These are phyloP conservation scores for Verasper variegatus DNA, from an alignment of 2,113 vertebrate species.

Conservation along the genomic window DNA sequence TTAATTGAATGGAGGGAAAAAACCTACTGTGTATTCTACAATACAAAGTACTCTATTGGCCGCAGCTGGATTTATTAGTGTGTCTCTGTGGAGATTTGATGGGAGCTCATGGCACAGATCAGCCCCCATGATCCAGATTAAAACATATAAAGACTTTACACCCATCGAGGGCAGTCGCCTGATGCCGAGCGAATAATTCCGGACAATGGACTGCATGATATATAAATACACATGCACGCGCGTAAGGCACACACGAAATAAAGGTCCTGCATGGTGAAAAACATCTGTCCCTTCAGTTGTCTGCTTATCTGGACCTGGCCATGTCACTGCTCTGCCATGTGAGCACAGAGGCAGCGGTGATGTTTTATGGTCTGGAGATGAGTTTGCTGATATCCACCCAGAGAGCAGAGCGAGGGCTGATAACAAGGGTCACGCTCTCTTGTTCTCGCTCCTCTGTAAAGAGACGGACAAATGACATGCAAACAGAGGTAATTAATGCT, in stretches of 20 bases:
- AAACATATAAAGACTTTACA: conserved; percentile 54
- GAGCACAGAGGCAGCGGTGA: conserved; percentile 57
- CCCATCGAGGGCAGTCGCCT: conserved; percentile 21
- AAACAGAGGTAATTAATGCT: conserved; percentile 43
- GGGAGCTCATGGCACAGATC: conserved; percentile 43
- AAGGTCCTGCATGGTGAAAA: conserved; percentile 43
- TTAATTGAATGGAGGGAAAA: background rate
- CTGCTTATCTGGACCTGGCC: conserved; percentile 79
- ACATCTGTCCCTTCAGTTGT: conserved; percentile 64
- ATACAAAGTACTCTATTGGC: conserved; percentile 20
- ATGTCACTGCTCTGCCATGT: conserved; percentile 58
- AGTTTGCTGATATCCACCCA: conserved; percentile 52
- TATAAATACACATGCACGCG: conserved; percentile 10
- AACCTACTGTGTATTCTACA: background rate
- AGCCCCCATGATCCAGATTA: conserved; percentile 69
- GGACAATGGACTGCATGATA: conserved; percentile 10
- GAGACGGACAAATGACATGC: conserved; percentile 64
- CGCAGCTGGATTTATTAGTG: conserved; percentile 35
- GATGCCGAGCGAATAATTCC: conserved; percentile 50
- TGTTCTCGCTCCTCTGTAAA: conserved; percentile 3
- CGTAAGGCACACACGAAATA: conserved; percentile 9
- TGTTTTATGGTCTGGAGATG: conserved; percentile 57
- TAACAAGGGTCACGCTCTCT: conserved; percentile 69
- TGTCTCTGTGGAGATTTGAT: conserved; percentile 40
- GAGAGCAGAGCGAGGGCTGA: conserved; percentile 70